Percentiles rank a stretch among this genome's conserved stretches.
Conservation (phyloP, 2,113 vertebrate species). For the Cryptomyrus ogoouensis region DNA sequence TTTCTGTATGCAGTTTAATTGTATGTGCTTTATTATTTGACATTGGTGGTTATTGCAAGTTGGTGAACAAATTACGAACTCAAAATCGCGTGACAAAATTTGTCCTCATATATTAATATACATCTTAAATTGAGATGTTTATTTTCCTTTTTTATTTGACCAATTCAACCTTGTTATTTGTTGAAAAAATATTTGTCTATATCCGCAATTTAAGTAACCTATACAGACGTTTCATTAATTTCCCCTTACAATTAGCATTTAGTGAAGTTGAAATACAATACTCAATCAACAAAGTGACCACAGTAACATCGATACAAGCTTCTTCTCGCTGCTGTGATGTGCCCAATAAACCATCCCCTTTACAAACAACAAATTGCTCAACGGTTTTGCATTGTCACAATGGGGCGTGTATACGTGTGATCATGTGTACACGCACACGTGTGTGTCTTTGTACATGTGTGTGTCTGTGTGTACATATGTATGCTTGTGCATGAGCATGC, state of each 20-base stretch:
- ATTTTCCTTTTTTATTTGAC: not conserved
- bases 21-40: not conserved
- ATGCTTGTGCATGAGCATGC: not conserved
- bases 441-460: not conserved
- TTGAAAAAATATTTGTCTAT: not conserved
- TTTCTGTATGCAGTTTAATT: not conserved
- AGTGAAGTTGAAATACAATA: not conserved
- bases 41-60: not conserved
- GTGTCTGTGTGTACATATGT: not conserved
- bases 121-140: not conserved
- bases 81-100: not conserved
- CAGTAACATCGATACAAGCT: not conserved
- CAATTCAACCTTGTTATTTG: not conserved
- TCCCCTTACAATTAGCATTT: not conserved
- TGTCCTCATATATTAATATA: not conserved
- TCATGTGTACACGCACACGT: not conserved
- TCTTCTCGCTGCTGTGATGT: not conserved
- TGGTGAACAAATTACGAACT: not conserved
- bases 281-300: not conserved
- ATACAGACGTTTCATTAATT: not conserved
- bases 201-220: not conserved
- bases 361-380: not conserved
- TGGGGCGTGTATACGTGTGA: not conserved
- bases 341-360: not conserved
- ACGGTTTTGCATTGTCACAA: not conserved